phyloP scores from a whole-genome alignment of 2,113 vertebrate genomes.

The Pteronura brasiliensis region DNA sequence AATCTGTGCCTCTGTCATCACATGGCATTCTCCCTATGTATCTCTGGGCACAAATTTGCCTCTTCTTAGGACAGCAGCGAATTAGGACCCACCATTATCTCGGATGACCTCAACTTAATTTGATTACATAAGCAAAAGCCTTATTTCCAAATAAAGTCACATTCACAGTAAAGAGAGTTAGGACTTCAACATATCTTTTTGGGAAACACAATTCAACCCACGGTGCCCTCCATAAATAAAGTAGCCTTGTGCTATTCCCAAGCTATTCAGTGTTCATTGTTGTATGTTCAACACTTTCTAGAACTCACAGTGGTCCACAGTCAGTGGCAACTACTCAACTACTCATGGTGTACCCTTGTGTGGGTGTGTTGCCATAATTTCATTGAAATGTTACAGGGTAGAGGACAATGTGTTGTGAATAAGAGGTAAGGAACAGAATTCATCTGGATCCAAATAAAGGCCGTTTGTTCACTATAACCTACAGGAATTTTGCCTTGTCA shows the following conservation, averaged over 20 bases:
- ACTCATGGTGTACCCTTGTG: not conserved
- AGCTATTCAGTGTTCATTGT: not conserved
- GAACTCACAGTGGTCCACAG: not conserved
- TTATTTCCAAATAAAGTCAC: not conserved
- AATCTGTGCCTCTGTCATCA: not conserved
- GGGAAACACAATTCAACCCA: not conserved
- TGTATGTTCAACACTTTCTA: not conserved
- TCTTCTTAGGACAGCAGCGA: not conserved
- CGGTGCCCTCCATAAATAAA: not conserved
- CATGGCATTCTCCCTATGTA: not conserved
- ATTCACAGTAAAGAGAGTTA: not conserved
- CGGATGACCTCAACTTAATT: not conserved
- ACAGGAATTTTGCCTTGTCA: not conserved
- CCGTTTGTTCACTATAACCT: constrained; percentile 7
- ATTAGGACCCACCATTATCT: not conserved
- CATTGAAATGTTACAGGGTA: not conserved
- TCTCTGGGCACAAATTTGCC: not conserved
- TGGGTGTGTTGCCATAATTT: not conserved
- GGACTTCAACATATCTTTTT: not conserved
- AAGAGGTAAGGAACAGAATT: constrained; percentile 1
- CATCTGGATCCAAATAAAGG: not conserved
- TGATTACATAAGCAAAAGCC: not conserved
- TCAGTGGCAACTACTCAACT: not conserved
- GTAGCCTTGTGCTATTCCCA: not conserved
- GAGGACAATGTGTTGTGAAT: not conserved